Evolutionary conservation across 1,140 invertebrate species (phyloP), one percentile per base, ranked within the genome.

Genomic region (Oryctes rhinoceros): DNA sequence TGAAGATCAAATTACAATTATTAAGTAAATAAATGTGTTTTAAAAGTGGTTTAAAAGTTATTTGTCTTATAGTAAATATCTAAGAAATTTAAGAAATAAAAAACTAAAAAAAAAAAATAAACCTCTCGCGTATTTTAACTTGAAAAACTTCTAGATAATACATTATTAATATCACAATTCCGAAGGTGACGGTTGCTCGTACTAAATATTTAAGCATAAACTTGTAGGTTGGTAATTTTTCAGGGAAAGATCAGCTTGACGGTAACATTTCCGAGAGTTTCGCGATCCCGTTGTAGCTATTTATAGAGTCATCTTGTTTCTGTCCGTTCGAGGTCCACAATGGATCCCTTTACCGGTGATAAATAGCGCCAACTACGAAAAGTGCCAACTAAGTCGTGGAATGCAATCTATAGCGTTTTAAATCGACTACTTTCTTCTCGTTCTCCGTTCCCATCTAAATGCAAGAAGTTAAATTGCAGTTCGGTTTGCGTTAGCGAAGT

Each of bases 351-450:
- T 53, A 53, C 49, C n/a, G 13, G 49, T 53, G 49, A 53, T 53
- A 53, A 53, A 53, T 53, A 53, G 49, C 49, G n/a, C n/a, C 49
- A 53, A 53, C n/a, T 53, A 11, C 49, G 49, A 53, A 53, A 53
- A 53, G 49, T 53, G 49, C 49, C 49, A 53, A 4, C 13, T 15
- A 53, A 53, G 4, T 15, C 49, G 13, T 44, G 49, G 49, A 53
- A 10, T 53, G n/a, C 49, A 53, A 53, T 53, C 49, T 18, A 53
- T 53, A 18, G 49, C 49, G n/a, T 53, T 53, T 53, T 53, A 18
- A 53, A 53, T 53, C 49, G 49, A 53, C 4, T 53, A 53, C 49
- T 53, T 53, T 53, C 6, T 53, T 53, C 13, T 53, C 49, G 11
- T 13, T 53, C 49, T 53, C 49, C 49, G 13, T 18, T 13, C n/a